phyloP scores from a whole-genome alignment of 1,140 invertebrate genomes.

The Chironomus striatipennis region DNA sequence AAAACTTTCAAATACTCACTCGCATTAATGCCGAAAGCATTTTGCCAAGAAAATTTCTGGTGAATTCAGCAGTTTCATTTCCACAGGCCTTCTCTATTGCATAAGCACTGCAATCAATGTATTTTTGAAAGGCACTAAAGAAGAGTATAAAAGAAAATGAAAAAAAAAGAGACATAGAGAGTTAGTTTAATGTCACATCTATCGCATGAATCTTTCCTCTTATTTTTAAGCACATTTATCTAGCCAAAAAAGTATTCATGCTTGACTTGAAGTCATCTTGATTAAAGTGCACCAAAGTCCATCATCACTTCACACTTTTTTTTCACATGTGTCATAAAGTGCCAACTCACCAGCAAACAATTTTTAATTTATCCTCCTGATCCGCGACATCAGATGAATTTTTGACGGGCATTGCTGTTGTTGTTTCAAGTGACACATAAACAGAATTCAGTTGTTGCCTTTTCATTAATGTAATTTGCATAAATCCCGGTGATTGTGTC shows the following conservation, averaged over 20 bases:
- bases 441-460: constrained; percentile 4
- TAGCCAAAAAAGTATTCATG: no score
- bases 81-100: constrained; percentile 57
- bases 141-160: constrained; percentile 27
- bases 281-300: no score
- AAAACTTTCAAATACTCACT: constrained; percentile 32
- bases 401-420: background rate
- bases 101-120: constrained; percentile 57
- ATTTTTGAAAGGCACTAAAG: constrained; percentile 62
- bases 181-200: background rate
- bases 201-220: no score
- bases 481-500: constrained; percentile 22
- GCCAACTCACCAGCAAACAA: constrained; percentile 19
- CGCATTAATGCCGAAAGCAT: constrained; percentile 60
- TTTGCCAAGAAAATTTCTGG: constrained; percentile 55
- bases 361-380: constrained; percentile 16
- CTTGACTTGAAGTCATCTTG: no score
- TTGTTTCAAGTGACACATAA: constrained; percentile 19
- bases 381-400: background rate
- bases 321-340: background rate
- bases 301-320: no score
- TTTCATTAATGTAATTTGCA: constrained; percentile 13
- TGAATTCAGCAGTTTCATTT: constrained; percentile 62
- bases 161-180: background rate
- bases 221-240: no score